A percentile compares a stretch with the other conserved stretches of the same genome.
Conservation (phyloP, 1,140 invertebrate genomes). For the Riptortus pedestris region DNA sequence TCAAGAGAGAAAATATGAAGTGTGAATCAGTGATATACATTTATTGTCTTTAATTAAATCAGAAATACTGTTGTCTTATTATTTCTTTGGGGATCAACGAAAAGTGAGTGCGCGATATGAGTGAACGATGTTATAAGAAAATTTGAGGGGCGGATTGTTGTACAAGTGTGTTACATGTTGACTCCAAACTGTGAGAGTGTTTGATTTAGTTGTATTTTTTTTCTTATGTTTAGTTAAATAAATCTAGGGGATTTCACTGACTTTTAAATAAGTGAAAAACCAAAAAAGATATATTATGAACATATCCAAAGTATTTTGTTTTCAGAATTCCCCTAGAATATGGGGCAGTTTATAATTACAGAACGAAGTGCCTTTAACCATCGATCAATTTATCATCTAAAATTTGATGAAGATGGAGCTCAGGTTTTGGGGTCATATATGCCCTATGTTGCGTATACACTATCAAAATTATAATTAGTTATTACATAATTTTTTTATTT, state of each 20-base stretch:
- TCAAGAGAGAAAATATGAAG: constrained; percentile 12
- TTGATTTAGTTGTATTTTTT: constrained; percentile 9
- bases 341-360: not conserved
- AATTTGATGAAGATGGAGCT: not conserved
- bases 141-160: constrained; percentile 12
- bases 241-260: not conserved
- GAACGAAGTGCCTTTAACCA: constrained; percentile 15
- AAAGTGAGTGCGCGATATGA: constrained; percentile 11
- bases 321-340: not conserved
- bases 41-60: not conserved
- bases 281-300: not conserved
- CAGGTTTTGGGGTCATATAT: not conserved
- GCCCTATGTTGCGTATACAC: not conserved
- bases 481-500: not conserved
- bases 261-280: too few relatives aligned
- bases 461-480: not conserved
- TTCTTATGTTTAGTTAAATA: not conserved
- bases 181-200: not conserved
- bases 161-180: constrained; percentile 14
- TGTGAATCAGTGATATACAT: constrained; percentile 1
- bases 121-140: constrained; percentile 3
- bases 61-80: not conserved
- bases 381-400: constrained; percentile 1
- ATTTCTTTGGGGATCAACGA: constrained; percentile 6
- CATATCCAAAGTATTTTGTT: constrained; percentile 13